A percentile compares a stretch with the other conserved stretches of the same genome.
These are phyloP conservation scores for Hydraecia micacea DNA, from an alignment of 2,888 invertebrate species.

Conservation along the genomic window DNA sequence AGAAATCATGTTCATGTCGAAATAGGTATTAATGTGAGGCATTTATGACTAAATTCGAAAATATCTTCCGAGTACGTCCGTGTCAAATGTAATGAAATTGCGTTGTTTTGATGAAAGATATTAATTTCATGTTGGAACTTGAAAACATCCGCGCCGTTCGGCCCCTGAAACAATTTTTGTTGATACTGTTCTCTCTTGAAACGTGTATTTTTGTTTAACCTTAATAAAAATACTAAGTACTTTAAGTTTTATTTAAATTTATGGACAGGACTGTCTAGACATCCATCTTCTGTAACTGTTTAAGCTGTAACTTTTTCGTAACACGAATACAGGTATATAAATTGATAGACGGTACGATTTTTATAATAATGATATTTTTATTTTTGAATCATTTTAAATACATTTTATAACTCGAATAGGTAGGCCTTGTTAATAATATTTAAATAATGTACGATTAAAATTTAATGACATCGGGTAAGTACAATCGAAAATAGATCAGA, in stretches of 20 bases:
- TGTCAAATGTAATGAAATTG: slow-evolving; percentile 45
- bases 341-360: slow-evolving; percentile 73
- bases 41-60: slow-evolving; percentile 56
- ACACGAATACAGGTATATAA: slow-evolving; percentile 58
- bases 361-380: slow-evolving; percentile 76
- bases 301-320: slow-evolving; percentile 50
- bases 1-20: slow-evolving; percentile 67
- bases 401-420: slow-evolving; percentile 81
- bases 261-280: slow-evolving; percentile 72
- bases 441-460: slow-evolving; percentile 83
- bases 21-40: slow-evolving; percentile 49
- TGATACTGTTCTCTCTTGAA: slow-evolving; percentile 71
- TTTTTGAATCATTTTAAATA: slow-evolving; percentile 86
- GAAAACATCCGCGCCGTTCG: slow-evolving; percentile 35
- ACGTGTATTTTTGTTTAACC: slow-evolving; percentile 82
- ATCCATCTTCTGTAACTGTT: slow-evolving; percentile 55
- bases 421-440: slow-evolving; percentile 82
- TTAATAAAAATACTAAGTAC: slow-evolving; percentile 86
- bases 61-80: slow-evolving; percentile 36
- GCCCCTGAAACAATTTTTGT: slow-evolving; percentile 57
- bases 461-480: slow-evolving; percentile 77
- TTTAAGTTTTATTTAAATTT: slow-evolving; percentile 87
- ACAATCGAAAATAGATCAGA: slow-evolving; percentile 81
- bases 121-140: slow-evolving; percentile 34
- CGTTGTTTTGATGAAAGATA: slow-evolving; percentile 41